Conservation (phyloP, 1,140 invertebrate genomes). For the honey bee (Apis mellifera) region Amel_HAv3.1 CM009932.2:15488501-15489000, state of each 20-base stretch:
- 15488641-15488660: slow-evolving; percentile 27
- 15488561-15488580: slow-evolving; percentile 63
- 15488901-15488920: too few species aligned
- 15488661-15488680: slow-evolving; percentile 2
- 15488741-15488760: slow-evolving; percentile 43
- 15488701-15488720: slow-evolving; percentile 39
- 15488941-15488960: background rate
- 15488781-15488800: slow-evolving; percentile 12
- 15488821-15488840: background rate
- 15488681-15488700: background rate
- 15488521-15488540: slow-evolving; percentile 44
- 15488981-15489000: slow-evolving; percentile 10
- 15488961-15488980: slow-evolving; percentile 40
- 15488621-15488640: background rate
- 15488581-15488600: slow-evolving; percentile 49
- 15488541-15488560: slow-evolving; percentile 36
- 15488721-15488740: slow-evolving; percentile 45
- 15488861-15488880: too few species aligned
- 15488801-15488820: background rate
- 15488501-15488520: slow-evolving; percentile 35
- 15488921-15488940: background rate
- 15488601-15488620: slow-evolving; percentile 38
- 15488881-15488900: too few species aligned
- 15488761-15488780: too few species aligned
- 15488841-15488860: too few species aligned